phyloP scores from a whole-genome alignment of 1,140 invertebrate genomes.

The Drosophila baimaii region DNA sequence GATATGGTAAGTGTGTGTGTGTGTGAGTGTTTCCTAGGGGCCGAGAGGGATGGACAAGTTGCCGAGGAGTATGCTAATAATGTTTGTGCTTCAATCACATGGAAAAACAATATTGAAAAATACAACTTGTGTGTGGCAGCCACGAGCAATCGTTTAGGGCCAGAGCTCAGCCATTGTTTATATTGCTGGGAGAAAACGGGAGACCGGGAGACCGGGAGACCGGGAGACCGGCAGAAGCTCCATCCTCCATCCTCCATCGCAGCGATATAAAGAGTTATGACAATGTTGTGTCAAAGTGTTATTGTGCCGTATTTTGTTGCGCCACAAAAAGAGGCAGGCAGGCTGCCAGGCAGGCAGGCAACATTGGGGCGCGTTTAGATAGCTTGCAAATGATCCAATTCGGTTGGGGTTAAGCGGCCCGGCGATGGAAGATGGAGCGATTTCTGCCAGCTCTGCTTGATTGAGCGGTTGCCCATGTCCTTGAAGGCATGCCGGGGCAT shows the following conservation, averaged over 20 bases:
- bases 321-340: constrained; percentile 30
- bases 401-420: constrained; percentile 46
- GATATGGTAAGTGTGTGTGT: neutral
- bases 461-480: constrained; percentile 51
- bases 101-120: constrained; percentile 79
- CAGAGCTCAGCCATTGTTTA: constrained; percentile 54
- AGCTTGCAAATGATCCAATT: constrained; percentile 57
- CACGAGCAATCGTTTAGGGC: constrained; percentile 55
- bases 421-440: constrained; percentile 47
- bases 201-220: neutral
- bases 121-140: constrained; percentile 58
- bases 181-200: constrained; percentile 7
- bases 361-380: constrained; percentile 46
- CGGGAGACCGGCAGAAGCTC: neutral
- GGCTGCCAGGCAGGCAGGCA: too few species aligned
- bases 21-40: constrained; percentile 8
- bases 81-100: constrained; percentile 74
- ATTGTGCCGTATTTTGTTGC: constrained; percentile 57
- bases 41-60: constrained; percentile 16
- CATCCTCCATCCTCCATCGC: neutral
- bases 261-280: constrained; percentile 56
- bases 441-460: constrained; percentile 44
- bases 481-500: constrained; percentile 8
- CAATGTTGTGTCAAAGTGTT: constrained; percentile 67
- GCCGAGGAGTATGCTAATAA: constrained; percentile 63